A percentile compares a stretch with the other conserved stretches of the same genome.
Evolutionary conservation across 2,797 vertebrate genomes (phyloP).

Genomic region (Manis javanica): DNA sequence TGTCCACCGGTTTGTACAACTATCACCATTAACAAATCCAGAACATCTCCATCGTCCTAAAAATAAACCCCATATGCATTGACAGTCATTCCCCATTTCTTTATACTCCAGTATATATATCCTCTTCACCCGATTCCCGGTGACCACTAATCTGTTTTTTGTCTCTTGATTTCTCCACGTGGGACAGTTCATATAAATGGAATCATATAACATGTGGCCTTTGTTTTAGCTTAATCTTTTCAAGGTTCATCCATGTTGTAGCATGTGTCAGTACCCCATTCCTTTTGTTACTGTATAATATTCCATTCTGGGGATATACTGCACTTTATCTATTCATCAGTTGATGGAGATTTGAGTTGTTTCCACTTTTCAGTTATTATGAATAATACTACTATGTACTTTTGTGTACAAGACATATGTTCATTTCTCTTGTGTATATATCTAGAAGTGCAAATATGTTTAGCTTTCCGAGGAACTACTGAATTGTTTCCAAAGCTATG

Average conservation of each 20-base stretch:
- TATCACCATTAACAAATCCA: slow-evolving; percentile 6
- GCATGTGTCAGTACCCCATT: background rate
- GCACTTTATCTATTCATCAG: background rate
- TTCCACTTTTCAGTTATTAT: slow-evolving; percentile 11
- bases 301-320: background rate
- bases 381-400: background rate
- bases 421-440: background rate
- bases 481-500: background rate
- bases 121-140: background rate
- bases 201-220: background rate
- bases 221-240: background rate
- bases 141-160: background rate
- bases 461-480: slow-evolving; percentile 21
- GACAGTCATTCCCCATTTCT: background rate
- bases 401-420: background rate
- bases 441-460: background rate
- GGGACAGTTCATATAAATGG: background rate
- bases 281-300: background rate
- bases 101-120: background rate
- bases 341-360: background rate
- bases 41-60: slow-evolving; percentile 4
- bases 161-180: background rate
- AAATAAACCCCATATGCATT: background rate
- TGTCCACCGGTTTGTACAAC: background rate
- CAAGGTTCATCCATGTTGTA: background rate